Base-by-base conservation (phyloP, 2,888 invertebrate genomes). In the Stegophylla sp. region DNA sequence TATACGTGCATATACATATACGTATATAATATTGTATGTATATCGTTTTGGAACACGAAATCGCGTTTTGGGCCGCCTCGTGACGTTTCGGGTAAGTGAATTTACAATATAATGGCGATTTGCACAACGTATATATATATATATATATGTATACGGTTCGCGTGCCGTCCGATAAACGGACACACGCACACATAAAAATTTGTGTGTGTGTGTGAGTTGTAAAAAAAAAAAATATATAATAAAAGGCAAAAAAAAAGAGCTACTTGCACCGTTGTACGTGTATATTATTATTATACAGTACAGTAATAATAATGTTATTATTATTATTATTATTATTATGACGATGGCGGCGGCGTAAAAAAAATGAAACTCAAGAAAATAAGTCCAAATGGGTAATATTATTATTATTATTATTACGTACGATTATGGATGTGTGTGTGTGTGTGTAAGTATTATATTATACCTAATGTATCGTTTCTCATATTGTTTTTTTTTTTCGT, bases 121-220 rank as follows among this genome's bases (percentile, higher is more conserved):
- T 48, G 74, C 74, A 48, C 12, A 26, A n/a, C 61, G 48, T n/a
- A n/a, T n/a, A n/a, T n/a, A n/a, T n/a, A n/a, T n/a, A n/a, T n/a
- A n/a, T n/a, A n/a, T n/a, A n/a, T n/a, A n/a, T n/a, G n/a, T n/a
- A n/a, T n/a, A n/a, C n/a, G 63, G 74, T 63, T 74, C 48, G 74
- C 74, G 74, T 74, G 74, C 74, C 48, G 74, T 45, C 61, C 74
- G 61, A 45, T 59, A 56, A 72, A 73, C 26, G 67, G 45, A 66
- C 66, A 66, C 66, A 56, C 51, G 9, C n/a, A n/a, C 51, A 9
- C 56, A 53, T 7, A 34, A 3, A 53, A 7, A n/a, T 13, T 34
- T 34, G 34, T 34, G n/a, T 34, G 34, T 34, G 7, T n/a, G 34
- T 34, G 34, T 34, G 34, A 34, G 34, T 34, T 34, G 7, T 34